phyloP scores from a whole-genome alignment of 2,113 vertebrate genomes.

The Acinonyx jubatus region DNA sequence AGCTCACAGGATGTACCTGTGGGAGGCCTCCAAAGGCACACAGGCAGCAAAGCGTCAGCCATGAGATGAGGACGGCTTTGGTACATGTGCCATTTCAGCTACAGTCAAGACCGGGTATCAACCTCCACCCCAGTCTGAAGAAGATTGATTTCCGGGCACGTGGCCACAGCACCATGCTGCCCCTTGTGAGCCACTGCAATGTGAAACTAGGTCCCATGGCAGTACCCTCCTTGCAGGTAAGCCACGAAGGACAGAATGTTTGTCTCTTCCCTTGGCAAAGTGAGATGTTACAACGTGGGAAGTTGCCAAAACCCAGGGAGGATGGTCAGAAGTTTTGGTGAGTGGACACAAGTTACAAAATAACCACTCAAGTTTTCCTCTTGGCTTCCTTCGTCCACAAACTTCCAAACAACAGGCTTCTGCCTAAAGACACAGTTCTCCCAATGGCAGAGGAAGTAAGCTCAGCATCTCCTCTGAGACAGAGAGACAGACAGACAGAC shows the following conservation, averaged over 20 bases:
- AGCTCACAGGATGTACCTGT: not conserved
- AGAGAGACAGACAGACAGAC: not conserved
- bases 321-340: not conserved
- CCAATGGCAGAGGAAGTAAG: not conserved
- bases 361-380: not conserved
- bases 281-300: not conserved
- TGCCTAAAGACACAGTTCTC: not conserved
- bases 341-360: not conserved
- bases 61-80: not conserved
- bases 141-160: not conserved
- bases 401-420: not conserved
- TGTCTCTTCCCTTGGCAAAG: not conserved
- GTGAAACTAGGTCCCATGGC: not conserved
- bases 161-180: not conserved
- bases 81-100: not conserved
- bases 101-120: not conserved
- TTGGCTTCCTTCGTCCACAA: slow-evolving; percentile 4
- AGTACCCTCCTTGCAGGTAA: not conserved
- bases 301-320: not conserved
- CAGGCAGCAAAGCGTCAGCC: not conserved
- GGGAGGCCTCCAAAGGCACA: not conserved
- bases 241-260: not conserved
- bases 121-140: not conserved
- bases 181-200: not conserved
- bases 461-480: not conserved